Conservation (phyloP, 2,888 invertebrate genomes). For the Chironomus tentans region DNA sequence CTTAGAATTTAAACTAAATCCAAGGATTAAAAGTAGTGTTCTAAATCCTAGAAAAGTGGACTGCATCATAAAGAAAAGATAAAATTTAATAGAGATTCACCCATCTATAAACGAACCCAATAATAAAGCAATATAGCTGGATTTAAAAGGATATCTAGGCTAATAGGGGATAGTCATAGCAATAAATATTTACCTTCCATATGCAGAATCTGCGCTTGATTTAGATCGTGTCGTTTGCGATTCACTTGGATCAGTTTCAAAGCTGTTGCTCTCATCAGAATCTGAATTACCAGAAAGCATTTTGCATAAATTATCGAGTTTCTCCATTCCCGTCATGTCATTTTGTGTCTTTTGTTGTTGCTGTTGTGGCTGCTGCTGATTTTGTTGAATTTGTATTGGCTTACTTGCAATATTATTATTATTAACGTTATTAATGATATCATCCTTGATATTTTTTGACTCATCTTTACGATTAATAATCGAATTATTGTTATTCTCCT, state of each 20-base stretch:
- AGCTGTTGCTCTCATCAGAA: constrained; percentile 38
- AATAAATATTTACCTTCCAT: constrained; percentile 59
- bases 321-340: constrained; percentile 5
- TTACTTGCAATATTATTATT: not conserved
- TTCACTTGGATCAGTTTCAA: constrained; percentile 33
- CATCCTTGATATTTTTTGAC: not conserved
- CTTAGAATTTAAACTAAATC: not conserved
- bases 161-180: constrained; percentile 30
- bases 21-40: too few relatives aligned
- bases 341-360: not conserved
- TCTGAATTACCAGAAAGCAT: constrained; percentile 31
- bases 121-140: too few relatives aligned
- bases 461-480: too few relatives aligned
- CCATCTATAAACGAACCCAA: too few relatives aligned
- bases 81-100: too few relatives aligned
- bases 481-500: not conserved
- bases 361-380: not conserved
- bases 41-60: too few relatives aligned
- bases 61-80: too few relatives aligned
- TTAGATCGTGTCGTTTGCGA: constrained; percentile 33
- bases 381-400: constrained; percentile 6
- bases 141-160: not conserved
- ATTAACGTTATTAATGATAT: not conserved
- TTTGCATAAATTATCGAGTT: constrained; percentile 20
- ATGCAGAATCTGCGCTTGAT: constrained; percentile 61